A percentile compares a stretch with the other conserved stretches of the same genome.
Conservation (phyloP, 2,888 invertebrate species). For the Cosmia pyralina region DNA sequence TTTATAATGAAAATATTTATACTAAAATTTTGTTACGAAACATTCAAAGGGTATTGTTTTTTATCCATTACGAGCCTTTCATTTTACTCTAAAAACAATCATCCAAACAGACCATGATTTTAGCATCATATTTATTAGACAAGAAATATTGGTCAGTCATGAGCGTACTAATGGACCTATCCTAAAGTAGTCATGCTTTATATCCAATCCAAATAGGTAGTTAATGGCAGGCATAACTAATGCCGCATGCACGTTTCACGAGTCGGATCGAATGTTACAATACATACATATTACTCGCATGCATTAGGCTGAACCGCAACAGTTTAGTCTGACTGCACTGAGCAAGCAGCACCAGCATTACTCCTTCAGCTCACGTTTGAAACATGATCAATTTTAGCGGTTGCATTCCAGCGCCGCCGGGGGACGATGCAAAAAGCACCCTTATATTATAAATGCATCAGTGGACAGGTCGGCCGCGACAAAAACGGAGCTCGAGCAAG, state of each 20-base stretch:
- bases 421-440: conserved; percentile 89
- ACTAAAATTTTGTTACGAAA: conserved; percentile 29
- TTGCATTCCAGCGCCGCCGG: conserved; percentile 86
- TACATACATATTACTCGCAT: conserved; percentile 58
- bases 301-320: conserved; percentile 69
- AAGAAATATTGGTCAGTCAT: conserved; percentile 21
- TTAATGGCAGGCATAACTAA: conserved; percentile 68
- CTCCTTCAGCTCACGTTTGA: conserved; percentile 87
- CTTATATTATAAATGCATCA: conserved; percentile 91
- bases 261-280: conserved; percentile 48
- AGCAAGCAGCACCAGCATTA: conserved; percentile 74
- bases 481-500: conserved; percentile 86
- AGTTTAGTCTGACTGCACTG: conserved; percentile 67
- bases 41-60: conserved; percentile 32
- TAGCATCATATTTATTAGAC: conserved; percentile 15
- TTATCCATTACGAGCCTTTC: conserved; percentile 13
- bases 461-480: conserved; percentile 88
- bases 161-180: conserved; percentile 28
- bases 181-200: conserved; percentile 50
- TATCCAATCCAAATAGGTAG: conserved; percentile 55
- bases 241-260: conserved; percentile 65
- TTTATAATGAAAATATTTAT: conserved; percentile 57
- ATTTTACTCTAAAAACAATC: conserved; percentile 30
- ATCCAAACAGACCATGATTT: conserved; percentile 23
- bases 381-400: conserved; percentile 90